phyloP scores from a whole-genome alignment of 2,113 vertebrate genomes.

The Chloroceryle aenea region DNA sequence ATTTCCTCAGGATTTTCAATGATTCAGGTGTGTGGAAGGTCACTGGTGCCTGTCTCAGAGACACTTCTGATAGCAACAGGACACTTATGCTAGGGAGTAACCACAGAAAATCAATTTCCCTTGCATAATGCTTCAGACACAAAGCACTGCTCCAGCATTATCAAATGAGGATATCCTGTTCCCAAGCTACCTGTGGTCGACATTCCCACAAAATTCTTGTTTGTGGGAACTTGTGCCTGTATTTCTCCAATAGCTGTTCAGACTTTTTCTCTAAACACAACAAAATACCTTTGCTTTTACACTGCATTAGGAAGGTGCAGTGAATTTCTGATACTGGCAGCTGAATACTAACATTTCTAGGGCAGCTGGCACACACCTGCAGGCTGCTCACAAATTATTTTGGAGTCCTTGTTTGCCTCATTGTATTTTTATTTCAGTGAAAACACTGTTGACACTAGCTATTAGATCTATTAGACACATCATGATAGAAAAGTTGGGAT shows the following conservation, averaged over 20 bases:
- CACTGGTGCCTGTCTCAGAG: fast-evolving
- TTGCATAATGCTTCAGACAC: not conserved
- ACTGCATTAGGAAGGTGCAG: not conserved
- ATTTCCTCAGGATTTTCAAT: not conserved
- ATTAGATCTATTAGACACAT: not conserved
- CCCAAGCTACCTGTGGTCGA: not conserved
- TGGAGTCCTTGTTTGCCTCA: not conserved
- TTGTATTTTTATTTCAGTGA: not conserved
- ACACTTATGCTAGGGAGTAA: not conserved
- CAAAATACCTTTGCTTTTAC: not conserved
- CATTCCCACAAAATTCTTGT: not conserved
- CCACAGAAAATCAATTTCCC: not conserved
- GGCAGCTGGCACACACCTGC: not conserved
- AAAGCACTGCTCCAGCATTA: not conserved
- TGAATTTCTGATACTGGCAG: not conserved
- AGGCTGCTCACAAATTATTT: not conserved
- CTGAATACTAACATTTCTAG: not conserved
- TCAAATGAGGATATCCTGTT: not conserved
- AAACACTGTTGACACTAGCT: not conserved
- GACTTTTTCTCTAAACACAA: not conserved
- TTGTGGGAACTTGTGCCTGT: not conserved
- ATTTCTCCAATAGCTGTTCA: not conserved
- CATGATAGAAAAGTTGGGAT: not conserved
- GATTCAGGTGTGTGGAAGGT: not conserved
- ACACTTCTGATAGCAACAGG: fast-evolving